Base-by-base conservation (phyloP, 1,140 invertebrate species). In the Hesperophylax magnus region DNA sequence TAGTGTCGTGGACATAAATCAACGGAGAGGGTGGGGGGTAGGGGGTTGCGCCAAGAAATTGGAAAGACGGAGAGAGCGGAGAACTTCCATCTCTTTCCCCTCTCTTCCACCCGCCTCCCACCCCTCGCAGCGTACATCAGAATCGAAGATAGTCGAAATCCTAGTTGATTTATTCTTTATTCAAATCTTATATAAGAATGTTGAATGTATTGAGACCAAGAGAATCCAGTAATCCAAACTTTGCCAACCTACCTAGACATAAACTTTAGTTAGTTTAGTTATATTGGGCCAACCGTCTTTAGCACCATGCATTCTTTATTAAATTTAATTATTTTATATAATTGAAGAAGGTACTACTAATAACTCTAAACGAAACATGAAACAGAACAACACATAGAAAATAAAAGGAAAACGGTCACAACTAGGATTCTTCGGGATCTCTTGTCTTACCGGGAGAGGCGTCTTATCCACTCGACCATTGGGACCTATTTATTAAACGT, bases 1-100 rank as follows among this genome's bases (percentile, higher is more conserved):
- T 88, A 88, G 89, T 89, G 89, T 87, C 87, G 86, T 85, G 88
- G 85, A 86, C 89, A 92, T 92, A 92, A 91, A 91, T 90, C 91
- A 91, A 89, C 88, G 85, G 82, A 85, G 84, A 85, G 86, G 80
- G 81, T 82, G 84, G 86, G 85, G 86, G 84, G 85, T 85, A 84
- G 86, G 86, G 87, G 85, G 85, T 86, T 39, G 56, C 54, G 72
- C 56, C 72, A 76, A 76, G 72, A 67, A 77, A 77, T 60, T 77
- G 76, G 76, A 77, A 76, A 63, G 76, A 67, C 24, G 47, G 61
- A 77, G 56, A 65, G 61, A 79, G 27, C 20, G 34, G 24, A 17
- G 58, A 24, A 71, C 63, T 11, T 14, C 65, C 77, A 58, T 72
- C 77, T 24, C 69, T 52, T 20, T n/a, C 65, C 67, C 56, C 27